A percentile compares a stretch with the other conserved stretches of the same genome.
phyloP scores from a whole-genome alignment of 1,140 invertebrate genomes.

The Drosophila pseudoobscura region DNA sequence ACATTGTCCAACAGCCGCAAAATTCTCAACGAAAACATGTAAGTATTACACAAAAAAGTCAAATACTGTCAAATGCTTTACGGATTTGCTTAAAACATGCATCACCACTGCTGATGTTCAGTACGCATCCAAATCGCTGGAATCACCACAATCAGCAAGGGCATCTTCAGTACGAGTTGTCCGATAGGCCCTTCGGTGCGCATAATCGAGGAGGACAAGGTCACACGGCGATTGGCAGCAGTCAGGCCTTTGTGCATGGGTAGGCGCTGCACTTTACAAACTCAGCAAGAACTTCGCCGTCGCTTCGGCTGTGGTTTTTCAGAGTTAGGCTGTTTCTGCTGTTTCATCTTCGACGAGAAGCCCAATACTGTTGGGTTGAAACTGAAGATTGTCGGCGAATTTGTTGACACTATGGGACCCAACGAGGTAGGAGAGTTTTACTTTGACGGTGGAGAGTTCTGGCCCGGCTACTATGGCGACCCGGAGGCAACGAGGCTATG shows the following conservation, averaged over 20 bases:
- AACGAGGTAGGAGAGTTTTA: slow-evolving; percentile 87
- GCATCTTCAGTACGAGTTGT: slow-evolving; percentile 11
- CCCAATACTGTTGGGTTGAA: slow-evolving; percentile 32
- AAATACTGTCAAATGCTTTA: not conserved
- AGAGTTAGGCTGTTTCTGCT: slow-evolving; percentile 6
- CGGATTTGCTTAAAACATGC: not conserved
- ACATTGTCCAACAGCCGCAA: slow-evolving; percentile 78
- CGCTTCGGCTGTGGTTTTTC: slow-evolving; percentile 13
- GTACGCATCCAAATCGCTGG: slow-evolving; percentile 14
- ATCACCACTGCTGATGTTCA: slow-evolving; percentile 14
- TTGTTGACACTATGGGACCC: slow-evolving; percentile 85
- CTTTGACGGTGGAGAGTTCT: slow-evolving; percentile 57
- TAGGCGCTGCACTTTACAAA: slow-evolving; percentile 1
- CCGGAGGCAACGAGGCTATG: slow-evolving; percentile 6
- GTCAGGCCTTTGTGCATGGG: slow-evolving; percentile 2
- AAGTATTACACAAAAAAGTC: not conserved
- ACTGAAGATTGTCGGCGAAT: slow-evolving; percentile 83
- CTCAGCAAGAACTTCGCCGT: not conserved
- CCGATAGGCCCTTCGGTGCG: slow-evolving; percentile 7
- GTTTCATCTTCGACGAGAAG: slow-evolving; percentile 21
- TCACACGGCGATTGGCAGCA: slow-evolving; percentile 8
- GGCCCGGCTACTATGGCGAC: slow-evolving; percentile 54
- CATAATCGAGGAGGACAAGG: slow-evolving; percentile 11
- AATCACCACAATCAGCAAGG: not conserved
- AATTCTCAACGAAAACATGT: not conserved